These are phyloP conservation scores for Chymomyza costata DNA, from an alignment of 1,140 invertebrate species.

Conservation along the genomic window DNA sequence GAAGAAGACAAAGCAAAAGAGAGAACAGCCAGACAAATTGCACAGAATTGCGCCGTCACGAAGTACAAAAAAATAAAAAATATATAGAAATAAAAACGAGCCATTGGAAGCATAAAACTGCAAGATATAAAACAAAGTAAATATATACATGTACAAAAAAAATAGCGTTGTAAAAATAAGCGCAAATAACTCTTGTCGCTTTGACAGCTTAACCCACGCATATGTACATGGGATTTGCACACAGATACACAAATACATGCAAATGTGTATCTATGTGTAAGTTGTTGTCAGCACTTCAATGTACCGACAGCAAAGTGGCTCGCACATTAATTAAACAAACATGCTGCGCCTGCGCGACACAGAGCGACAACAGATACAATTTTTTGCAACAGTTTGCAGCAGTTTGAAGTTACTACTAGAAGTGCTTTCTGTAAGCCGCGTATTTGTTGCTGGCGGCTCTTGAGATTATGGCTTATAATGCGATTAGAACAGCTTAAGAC, in stretches of 20 bases:
- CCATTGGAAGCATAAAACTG: no score
- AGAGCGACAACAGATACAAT: neutral
- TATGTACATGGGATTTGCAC: conserved; percentile 33
- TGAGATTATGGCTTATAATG: conserved; percentile 40
- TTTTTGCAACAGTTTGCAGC: conserved; percentile 2
- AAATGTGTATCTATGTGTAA: conserved; percentile 42
- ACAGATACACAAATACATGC: conserved; percentile 30
- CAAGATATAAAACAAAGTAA: conserved; percentile 6
- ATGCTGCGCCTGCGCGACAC: conserved; percentile 29
- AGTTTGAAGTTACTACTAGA: neutral
- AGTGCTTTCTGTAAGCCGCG: conserved; percentile 2
- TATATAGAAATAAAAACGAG: conserved; percentile 24
- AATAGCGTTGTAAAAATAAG: conserved; percentile 63
- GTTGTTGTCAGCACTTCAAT: conserved; percentile 54
- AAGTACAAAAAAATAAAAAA: conserved; percentile 25
- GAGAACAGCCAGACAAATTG: conserved; percentile 4
- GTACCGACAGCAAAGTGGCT: conserved; percentile 12
- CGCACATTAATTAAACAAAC: conserved; percentile 48
- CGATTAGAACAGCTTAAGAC: conserved; percentile 70
- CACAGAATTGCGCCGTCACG: conserved; percentile 51
- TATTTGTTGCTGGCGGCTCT: conserved; percentile 15
- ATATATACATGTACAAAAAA: conserved; percentile 12
- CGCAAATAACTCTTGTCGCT: conserved; percentile 68
- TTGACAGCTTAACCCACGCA: conserved; percentile 71
- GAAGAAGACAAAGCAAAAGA: conserved; percentile 41